Conservation (phyloP, 1,140 invertebrate species). For the Drosophila pruinosa region DNA sequence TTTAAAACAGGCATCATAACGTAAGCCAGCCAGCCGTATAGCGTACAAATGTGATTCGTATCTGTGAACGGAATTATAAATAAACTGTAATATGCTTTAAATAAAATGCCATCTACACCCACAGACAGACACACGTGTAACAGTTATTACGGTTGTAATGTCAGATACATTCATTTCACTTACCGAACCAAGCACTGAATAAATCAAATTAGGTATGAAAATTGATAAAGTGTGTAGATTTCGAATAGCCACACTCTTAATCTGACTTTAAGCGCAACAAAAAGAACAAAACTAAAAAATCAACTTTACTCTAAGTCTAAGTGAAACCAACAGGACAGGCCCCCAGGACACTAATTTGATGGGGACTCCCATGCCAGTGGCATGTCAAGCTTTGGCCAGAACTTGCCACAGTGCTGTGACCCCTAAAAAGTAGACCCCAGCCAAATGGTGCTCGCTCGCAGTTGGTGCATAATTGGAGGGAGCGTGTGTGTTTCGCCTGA, state of each 20-base stretch:
- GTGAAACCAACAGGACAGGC: too few relatives aligned
- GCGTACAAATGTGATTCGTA: slow-evolving; percentile 50
- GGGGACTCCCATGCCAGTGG: slow-evolving; percentile 8
- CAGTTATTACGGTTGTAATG: neutral
- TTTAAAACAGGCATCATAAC: slow-evolving; percentile 40
- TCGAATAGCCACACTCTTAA: too few relatives aligned
- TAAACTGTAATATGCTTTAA: slow-evolving; percentile 58
- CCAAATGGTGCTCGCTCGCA: slow-evolving; percentile 21
- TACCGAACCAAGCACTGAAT: slow-evolving; percentile 29
- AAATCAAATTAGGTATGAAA: slow-evolving; percentile 63
- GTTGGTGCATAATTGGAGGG: slow-evolving; percentile 39
- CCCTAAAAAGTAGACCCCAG: too few relatives aligned
- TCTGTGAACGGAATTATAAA: slow-evolving; percentile 68
- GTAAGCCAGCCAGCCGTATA: neutral
- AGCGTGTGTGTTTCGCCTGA: slow-evolving; percentile 2
- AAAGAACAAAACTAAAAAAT: neutral
- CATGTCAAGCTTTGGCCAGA: neutral
- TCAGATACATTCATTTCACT: slow-evolving; percentile 60
- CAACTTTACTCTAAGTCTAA: slow-evolving; percentile 6
- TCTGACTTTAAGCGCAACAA: neutral
- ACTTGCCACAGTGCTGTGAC: neutral
- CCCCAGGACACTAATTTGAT: slow-evolving; percentile 17
- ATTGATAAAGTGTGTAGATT: slow-evolving; percentile 5
- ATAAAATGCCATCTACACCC: slow-evolving; percentile 20
- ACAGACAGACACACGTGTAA: slow-evolving; percentile 12